phyloP scores from a whole-genome alignment of 2,797 vertebrate species.

The Anas capensis region DNA sequence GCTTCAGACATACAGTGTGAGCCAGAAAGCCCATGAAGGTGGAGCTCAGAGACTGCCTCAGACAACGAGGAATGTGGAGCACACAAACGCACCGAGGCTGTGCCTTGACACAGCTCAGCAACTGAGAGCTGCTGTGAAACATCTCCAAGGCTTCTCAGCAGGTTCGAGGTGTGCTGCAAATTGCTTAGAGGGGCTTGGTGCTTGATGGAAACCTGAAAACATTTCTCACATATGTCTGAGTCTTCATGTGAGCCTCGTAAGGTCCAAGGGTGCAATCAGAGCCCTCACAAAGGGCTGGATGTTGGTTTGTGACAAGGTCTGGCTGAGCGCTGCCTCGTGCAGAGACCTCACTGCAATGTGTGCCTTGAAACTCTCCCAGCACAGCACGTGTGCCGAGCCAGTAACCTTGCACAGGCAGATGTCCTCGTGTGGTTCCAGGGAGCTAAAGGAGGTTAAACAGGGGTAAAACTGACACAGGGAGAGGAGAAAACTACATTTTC shows the following conservation, averaged over 20 bases:
- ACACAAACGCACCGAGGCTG: rapidly evolving
- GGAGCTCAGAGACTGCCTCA: neutral
- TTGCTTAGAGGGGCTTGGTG: neutral
- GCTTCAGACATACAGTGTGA: neutral
- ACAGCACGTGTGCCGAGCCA: neutral
- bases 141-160: neutral
- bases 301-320: neutral
- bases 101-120: neutral
- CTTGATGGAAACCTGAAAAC: neutral
- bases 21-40: neutral
- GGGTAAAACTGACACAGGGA: neutral
- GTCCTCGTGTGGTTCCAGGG: neutral
- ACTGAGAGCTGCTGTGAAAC: neutral
- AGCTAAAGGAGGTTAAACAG: neutral
- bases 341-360: neutral
- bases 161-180: neutral
- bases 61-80: neutral
- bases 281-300: neutral
- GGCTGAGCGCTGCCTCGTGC: neutral
- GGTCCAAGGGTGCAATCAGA: neutral
- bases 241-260: neutral
- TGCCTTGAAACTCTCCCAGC: neutral
- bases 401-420: neutral
- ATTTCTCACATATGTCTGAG: neutral
- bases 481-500: neutral